Base-by-base conservation (phyloP, 1,140 invertebrate species). In the Cyphomyrmex costatus region DNA sequence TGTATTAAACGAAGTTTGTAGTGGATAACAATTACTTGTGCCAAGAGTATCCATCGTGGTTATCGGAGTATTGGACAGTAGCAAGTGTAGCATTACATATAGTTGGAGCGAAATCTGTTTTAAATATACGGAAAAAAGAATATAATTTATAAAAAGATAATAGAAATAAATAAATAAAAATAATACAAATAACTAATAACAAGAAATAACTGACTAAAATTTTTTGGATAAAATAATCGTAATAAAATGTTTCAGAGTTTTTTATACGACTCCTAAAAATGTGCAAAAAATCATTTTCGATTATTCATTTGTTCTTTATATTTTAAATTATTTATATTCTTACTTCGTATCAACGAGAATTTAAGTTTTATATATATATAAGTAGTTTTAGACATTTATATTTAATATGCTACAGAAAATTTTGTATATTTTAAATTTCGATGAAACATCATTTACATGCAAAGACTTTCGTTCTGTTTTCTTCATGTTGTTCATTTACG, bases 1-100 rank as follows among this genome's bases (percentile, higher is more conserved):
- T 82, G 53, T 86, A 86, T 80, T 82, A 83, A 61, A 33, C 27
- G 14, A 60, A 21, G 60, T 2, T n/a, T n/a, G n/a, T 58, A 63
- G 7, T 46, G 21, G 74, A 68, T 78, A 46, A 66, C 27, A 79
- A 66, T 80, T 63, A 78, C 33, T 36, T 66, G 30, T 80, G 33
- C 60, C 30, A 85, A 53, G 70, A 36, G 14, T n/a, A 85, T 79
- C 58, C 27, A 78, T 79, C 2, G 30, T 58, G 16, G 1, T 51
- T 68, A 56, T 6, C 1, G 49, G 56, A 14, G 7, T 65, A 66
- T 78, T 36, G 30, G 33, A 42, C 30, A 36, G 49, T 77, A 82
- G 42, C 19, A 85, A 51, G 56, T 14, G 30, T 46, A 66, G 16
- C n/a, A 60, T 53, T 53, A 27, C 8, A 53, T n/a, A 36, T 42